phyloP scores from a whole-genome alignment of 2,888 invertebrate genomes.

The Pecten maximus region DNA sequence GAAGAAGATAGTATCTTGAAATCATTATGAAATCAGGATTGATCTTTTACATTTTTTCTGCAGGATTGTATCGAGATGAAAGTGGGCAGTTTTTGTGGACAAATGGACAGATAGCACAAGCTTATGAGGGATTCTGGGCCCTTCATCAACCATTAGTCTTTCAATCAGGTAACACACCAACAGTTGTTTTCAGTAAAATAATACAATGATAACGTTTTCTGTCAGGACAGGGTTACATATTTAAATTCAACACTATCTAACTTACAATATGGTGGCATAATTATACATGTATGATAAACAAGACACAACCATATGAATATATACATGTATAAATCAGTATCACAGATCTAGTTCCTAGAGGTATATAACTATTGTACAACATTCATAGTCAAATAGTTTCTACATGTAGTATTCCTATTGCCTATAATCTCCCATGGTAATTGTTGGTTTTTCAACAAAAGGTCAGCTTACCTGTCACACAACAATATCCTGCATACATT shows the following conservation, averaged over 20 bases:
- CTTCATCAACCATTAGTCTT: constrained; percentile 59
- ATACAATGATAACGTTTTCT: no score
- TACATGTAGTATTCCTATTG: no score
- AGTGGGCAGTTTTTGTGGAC: constrained; percentile 64
- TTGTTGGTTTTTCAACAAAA: background rate
- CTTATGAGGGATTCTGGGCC: constrained; percentile 69
- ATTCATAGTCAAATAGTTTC: background rate
- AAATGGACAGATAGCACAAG: constrained; percentile 58
- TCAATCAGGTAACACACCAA: constrained; percentile 50
- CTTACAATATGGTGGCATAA: no score
- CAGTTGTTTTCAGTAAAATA: no score
- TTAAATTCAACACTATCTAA: no score
- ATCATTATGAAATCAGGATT: background rate
- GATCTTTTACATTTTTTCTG: constrained; percentile 37
- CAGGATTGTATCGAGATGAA: constrained; percentile 67
- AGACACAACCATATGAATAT: no score
- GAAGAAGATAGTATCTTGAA: background rate
- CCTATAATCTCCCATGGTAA: no score
- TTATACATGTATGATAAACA: no score
- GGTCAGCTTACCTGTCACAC: background rate
- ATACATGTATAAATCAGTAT: no score
- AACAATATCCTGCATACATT: background rate
- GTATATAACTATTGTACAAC: no score
- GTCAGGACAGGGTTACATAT: no score
- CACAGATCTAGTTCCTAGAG: no score